Evolutionary conservation across 2,113 vertebrate species (phyloP), one percentile per base, ranked within the genome.

Genomic region (Stigmatopora nigra): DNA sequence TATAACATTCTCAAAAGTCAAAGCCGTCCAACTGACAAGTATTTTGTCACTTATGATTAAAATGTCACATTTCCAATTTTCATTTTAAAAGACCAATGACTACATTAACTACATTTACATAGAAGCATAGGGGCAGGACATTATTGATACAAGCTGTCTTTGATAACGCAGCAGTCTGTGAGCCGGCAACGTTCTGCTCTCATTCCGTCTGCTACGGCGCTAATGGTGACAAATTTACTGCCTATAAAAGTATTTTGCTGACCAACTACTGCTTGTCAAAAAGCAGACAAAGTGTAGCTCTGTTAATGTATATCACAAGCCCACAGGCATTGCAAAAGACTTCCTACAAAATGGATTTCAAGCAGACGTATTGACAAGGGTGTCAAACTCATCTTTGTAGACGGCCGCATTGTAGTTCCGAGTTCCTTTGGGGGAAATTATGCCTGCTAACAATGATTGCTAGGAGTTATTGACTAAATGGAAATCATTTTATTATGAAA

Each of bases 141-240:
- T 17, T 20, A 19, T 52, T 52, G 11, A 53, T 53, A 13, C 11
- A 53, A 53, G 51, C 20, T 13, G 20, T 12, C 11, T 22, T 8
- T 17, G 49, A n/a, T 53, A 19, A 53, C 4, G 51, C n/a, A 53
- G 19, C 19, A 12, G 51, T 19, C 17, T 49, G 48, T 20, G n/a
- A 9, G 8, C 49, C 2, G 3, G 49, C n/a, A 19, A 20, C 20
- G 22, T 53, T 53, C 51, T 56, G 53, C 53, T 31, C 53, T 56
- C 53, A 7, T 56, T 56, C 22, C 22, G 25, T 56, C 22, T 7
- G 53, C 12, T 16, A 22, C 22, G 31, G 22, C n/a, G 12, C 22
- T 56, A 56, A 56, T 31, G 53, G 53, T 56, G 53, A 56, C 53
- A 56, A 15, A 56, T 56, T 31, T 56, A 56, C 22, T 56, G 20